Base-by-base conservation (phyloP, 2,888 invertebrate species). In the Cetonia aurata region DNA sequence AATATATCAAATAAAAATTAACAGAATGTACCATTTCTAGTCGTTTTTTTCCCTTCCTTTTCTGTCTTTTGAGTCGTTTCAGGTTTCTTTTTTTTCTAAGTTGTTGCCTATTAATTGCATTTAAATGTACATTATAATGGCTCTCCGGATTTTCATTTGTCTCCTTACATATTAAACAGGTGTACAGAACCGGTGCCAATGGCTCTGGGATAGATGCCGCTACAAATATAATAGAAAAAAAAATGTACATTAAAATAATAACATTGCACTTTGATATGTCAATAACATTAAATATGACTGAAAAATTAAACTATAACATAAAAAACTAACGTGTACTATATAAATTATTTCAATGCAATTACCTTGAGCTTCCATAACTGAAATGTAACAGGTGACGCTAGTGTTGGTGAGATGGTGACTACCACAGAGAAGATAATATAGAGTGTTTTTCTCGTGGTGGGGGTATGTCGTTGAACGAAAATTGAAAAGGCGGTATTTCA, bases 281-380 rank as follows among this genome's bases (percentile, higher is more conserved):
- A 44, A 44, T 44, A 44, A 44, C 44, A 44, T 44, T 44, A 44
- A 44, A 44, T 44, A 44, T 6, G 44, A 44, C 44, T 44, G 44
- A 44, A 44, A 44, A 44, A 1, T 44, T 44, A 44, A 44, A 44
- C 44, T 44, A 44, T 3, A 44, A 44, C 44, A 3, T 44, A 44
- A 44, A 44, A 44, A 44, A 44, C 3, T 44, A 44, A 44, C 44
- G 44, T 44, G 2, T 44, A 6, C 3, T 44, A 44, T 4, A 44
- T 44, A 44, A 44, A 44, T 44, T 44, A 44, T 44, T 44, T 44
- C 44, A 44, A 44, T 44, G 44, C 44, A 44, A 44, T 44, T 48
- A 25, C 25, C 25, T n/a, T n/a, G n/a, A n/a, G n/a, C n/a, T 3
- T 25, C 25, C 25, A 25, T 25, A 3, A 25, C 25, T 25, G 25